Percentiles rank a stretch among this genome's conserved stretches.
phyloP scores from a whole-genome alignment of 2,888 invertebrate species.

The Hirtodrosophila confusa region DNA sequence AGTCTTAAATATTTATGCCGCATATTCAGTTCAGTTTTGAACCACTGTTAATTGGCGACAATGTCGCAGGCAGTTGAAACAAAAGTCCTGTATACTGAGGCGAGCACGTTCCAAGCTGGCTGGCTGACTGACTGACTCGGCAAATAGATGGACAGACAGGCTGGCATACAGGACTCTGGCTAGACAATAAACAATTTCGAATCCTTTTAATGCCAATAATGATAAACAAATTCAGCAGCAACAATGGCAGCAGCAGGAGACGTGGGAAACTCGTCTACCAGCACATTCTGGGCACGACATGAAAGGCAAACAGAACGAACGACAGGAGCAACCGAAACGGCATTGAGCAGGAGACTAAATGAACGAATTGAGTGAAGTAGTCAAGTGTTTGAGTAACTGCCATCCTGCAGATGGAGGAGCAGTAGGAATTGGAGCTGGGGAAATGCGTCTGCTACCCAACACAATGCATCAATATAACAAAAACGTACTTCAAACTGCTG shows the following conservation, averaged over 20 bases:
- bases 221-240: constrained; percentile 75
- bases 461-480: constrained; percentile 78
- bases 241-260: constrained; percentile 7
- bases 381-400: constrained; percentile 74
- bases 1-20: no score
- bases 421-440: constrained; percentile 9
- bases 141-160: constrained; percentile 26
- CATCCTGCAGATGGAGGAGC: constrained; percentile 23
- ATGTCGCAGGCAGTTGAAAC: constrained; percentile 50
- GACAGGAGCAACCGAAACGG: constrained; percentile 55
- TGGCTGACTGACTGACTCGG: constrained; percentile 48
- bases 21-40: constrained; percentile 6
- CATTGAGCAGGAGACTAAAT: constrained; percentile 64
- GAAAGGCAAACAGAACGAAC: constrained; percentile 63
- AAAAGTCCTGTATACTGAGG: constrained; percentile 54
- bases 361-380: constrained; percentile 67
- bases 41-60: constrained; percentile 70
- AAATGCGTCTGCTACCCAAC: constrained; percentile 46
- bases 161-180: constrained; percentile 41
- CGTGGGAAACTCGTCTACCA: constrained; percentile 13
- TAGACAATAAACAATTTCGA: constrained; percentile 80
- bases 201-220: constrained; percentile 80
- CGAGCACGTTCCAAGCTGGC: constrained; percentile 50
- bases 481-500: constrained; percentile 66
- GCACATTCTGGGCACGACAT: constrained; percentile 38